Evolutionary conservation across 1,140 invertebrate genomes (phyloP).

Genomic region (Bilobella aurantiaca): DNA sequence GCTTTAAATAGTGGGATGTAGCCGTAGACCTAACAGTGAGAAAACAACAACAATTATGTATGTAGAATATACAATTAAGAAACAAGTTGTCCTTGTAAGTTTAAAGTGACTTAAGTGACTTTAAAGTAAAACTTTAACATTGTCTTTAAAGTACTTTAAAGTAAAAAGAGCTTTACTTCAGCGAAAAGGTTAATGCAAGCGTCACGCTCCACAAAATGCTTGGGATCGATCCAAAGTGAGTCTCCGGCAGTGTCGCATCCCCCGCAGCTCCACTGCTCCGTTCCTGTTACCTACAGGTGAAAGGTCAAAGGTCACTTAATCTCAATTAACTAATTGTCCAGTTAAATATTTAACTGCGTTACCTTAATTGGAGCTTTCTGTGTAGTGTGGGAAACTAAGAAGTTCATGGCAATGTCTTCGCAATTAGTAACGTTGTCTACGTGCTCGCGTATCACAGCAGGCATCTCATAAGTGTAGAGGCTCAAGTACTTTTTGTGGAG

Average conservation of each 20-base stretch:
- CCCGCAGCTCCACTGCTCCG: slow-evolving; percentile 57
- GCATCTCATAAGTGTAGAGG: slow-evolving; percentile 84
- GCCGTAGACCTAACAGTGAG: slow-evolving; percentile 91
- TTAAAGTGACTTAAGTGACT: no score
- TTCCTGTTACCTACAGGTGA: no score
- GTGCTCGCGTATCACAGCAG: slow-evolving; percentile 85
- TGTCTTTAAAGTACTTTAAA: no score
- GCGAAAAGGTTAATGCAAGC: slow-evolving; percentile 97
- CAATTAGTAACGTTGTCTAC: slow-evolving; percentile 99
- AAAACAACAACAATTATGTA: no score
- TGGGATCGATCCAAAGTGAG: slow-evolving; percentile 83
- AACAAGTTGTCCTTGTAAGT: no score
- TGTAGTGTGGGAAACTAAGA: slow-evolving; percentile 91
- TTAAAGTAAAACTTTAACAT: neutral
- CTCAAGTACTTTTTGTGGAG: slow-evolving; percentile 94
- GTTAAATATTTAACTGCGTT: no score
- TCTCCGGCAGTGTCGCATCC: slow-evolving; percentile 72
- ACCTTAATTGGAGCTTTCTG: slow-evolving; percentile 95
- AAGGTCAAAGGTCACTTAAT: no score
- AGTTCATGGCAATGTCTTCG: slow-evolving; percentile 99
- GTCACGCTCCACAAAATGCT: slow-evolving; percentile 93
- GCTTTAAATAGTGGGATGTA: slow-evolving; percentile 95
- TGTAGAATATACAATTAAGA: no score
- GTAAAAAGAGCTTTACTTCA: no score
- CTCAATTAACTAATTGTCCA: no score